Conservation (phyloP, 2,113 vertebrate genomes). For the Nymphicus hollandicus region DNA sequence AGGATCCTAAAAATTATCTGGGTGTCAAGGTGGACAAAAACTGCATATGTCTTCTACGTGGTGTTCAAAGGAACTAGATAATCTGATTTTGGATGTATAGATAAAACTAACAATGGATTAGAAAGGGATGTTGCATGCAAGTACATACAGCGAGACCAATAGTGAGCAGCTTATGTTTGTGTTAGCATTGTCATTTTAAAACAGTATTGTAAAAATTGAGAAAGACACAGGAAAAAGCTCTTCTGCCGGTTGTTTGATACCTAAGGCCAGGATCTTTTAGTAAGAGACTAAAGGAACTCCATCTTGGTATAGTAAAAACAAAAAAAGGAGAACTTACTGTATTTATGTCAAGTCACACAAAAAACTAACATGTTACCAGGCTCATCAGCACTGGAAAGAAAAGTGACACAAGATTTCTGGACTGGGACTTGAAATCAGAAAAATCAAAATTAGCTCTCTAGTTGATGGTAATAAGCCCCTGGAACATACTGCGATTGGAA, state of each 20-base stretch:
- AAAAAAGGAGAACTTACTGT: neutral
- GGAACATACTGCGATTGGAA: neutral
- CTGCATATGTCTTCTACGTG: rapidly evolving
- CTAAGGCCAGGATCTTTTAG: neutral
- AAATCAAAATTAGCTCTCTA: neutral
- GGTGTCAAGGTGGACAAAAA: neutral
- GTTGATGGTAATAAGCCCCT: neutral
- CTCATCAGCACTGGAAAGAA: neutral
- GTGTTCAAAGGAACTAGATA: neutral
- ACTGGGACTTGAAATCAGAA: neutral
- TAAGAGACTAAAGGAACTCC: neutral
- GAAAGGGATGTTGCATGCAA: neutral
- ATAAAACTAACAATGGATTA: neutral
- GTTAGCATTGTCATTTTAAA: neutral
- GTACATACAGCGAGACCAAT: neutral
- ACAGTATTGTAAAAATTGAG: neutral
- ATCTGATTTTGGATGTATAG: neutral
- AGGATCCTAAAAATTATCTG: neutral
- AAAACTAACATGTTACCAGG: neutral
- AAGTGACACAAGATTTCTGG: neutral
- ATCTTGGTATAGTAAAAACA: neutral
- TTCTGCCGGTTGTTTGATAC: neutral
- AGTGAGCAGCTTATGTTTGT: neutral
- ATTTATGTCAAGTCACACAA: neutral
- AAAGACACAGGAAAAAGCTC: neutral